phyloP scores from a whole-genome alignment of 2,797 vertebrate species.

The Chloroceryle amazona region DNA sequence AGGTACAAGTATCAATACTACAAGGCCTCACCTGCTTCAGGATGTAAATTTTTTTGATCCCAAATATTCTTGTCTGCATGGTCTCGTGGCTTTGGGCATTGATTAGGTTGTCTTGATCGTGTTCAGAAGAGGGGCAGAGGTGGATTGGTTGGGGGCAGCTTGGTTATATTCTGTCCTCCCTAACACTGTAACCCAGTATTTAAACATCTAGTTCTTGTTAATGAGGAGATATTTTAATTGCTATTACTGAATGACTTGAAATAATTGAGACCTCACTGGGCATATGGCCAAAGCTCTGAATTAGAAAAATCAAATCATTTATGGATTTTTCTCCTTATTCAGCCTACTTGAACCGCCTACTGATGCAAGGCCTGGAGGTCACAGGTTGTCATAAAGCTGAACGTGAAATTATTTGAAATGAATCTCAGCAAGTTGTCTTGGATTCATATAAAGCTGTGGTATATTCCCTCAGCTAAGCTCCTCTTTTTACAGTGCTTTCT shows the following conservation, averaged over 20 bases:
- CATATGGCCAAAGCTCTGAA: constrained; percentile 14
- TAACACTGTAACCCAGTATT: background rate
- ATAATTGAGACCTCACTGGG: constrained; percentile 43
- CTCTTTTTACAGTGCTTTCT: background rate
- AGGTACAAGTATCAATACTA: background rate
- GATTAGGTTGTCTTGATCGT: background rate
- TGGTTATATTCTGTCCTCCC: background rate
- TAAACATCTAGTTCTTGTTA: constrained; percentile 13
- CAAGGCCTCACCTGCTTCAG: background rate
- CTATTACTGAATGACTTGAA: constrained; percentile 38
- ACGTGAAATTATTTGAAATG: constrained; percentile 8
- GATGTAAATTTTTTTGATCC: background rate
- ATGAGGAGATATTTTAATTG: constrained; percentile 20
- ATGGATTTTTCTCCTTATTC: constrained; percentile 34
- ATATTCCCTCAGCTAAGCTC: background rate
- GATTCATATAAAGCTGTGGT: background rate
- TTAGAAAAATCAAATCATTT: constrained; percentile 19
- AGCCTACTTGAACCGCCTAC: background rate
- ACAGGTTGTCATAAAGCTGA: constrained; percentile 16
- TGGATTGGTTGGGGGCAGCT: background rate
- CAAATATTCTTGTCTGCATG: background rate
- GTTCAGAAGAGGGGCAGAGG: background rate
- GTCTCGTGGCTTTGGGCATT: background rate
- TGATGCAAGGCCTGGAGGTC: constrained; percentile 17
- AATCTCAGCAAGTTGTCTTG: background rate